Base-by-base conservation (phyloP, 30 jellyfish, hydroid and myxozoan species). In the Calvadosia cruxmelitensis region DNA sequence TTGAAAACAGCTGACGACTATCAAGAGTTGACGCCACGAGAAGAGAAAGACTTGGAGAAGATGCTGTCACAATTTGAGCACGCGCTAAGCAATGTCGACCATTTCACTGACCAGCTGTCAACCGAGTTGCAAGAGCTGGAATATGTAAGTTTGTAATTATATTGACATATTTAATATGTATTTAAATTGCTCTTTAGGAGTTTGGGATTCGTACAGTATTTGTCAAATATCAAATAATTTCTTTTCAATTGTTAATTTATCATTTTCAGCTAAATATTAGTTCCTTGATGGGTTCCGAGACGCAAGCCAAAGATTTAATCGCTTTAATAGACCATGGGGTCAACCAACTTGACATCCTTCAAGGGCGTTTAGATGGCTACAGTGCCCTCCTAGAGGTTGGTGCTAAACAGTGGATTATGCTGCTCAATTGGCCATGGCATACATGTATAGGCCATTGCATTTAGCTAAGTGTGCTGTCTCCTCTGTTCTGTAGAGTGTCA, bases 221-320 rank as follows among this genome's bases (percentile, higher is more conserved):
- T 42, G n/a, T n/a, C n/a, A n/a, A n/a, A n/a, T n/a, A n/a, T n/a
- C n/a, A n/a, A n/a, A n/a, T n/a, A n/a, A n/a, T n/a, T n/a, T n/a
- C n/a, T 12, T 7, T 12, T 48, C 12, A 48, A n/a, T 12, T n/a
- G 61, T 48, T 48, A n/a, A 48, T 13, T 12, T 53, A 12, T 53
- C 25, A 5, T 53, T 33, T 28, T 77, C 30, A 87, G 96, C 72
- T 71, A 10, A 87, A 87, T 50, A 87, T 87, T 27, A 80, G 94
- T 2, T 83, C 96, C 49, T 71, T 87, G 64, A 87, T 87, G 96
- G 96, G 96, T 0, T 87, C 96, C 1, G 94, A 80, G 50, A 85
- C 74, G 65, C 96, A 87, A 75, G 94, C 96, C 23, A 67, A 66
- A 63, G 87, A 73, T 67, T 36, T 87, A 23, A 31, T 75, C 25